phyloP scores from a whole-genome alignment of 1,140 invertebrate genomes.

The Drosophila eugracilis region DNA sequence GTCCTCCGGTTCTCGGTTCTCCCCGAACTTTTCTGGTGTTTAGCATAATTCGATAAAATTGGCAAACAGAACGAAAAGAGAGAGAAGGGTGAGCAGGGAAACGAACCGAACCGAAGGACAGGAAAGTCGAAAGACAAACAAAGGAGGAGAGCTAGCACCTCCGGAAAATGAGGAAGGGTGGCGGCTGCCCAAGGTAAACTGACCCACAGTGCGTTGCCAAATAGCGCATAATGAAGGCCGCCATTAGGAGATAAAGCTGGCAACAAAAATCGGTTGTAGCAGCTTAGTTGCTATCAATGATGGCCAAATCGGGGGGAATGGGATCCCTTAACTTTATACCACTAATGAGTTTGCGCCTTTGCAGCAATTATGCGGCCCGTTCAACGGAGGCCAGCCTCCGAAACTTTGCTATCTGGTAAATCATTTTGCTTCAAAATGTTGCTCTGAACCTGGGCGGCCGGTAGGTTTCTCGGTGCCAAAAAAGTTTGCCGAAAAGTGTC shows the following conservation, averaged over 20 bases:
- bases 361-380: constrained; percentile 68
- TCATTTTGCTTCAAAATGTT: constrained; percentile 54
- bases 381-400: constrained; percentile 26
- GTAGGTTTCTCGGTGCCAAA: too few relatives aligned
- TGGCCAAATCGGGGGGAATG: constrained; percentile 2
- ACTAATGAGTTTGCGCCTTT: constrained; percentile 74
- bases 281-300: constrained; percentile 55
- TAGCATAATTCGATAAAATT: constrained; percentile 81
- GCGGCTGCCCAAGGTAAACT: constrained; percentile 26
- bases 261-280: constrained; percentile 70
- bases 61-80: constrained; percentile 48
- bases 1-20: constrained; percentile 18
- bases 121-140: constrained; percentile 54
- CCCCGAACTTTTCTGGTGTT: constrained; percentile 34
- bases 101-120: constrained; percentile 23
- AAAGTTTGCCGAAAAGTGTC: constrained; percentile 74
- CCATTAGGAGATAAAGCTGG: constrained; percentile 75
- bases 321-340: constrained; percentile 58
- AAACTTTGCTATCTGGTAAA: constrained; percentile 72
- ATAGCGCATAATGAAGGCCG: constrained; percentile 74
- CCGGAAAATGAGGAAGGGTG: constrained; percentile 3
- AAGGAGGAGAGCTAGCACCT: constrained; percentile 18
- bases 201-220: constrained; percentile 50
- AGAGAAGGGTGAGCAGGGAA: background rate
- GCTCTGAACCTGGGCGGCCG: constrained; percentile 26